Percentiles rank a stretch among this genome's conserved stretches.
Conservation (phyloP, 1,140 invertebrate genomes). For the Tyrophagus putrescentiae region DNA sequence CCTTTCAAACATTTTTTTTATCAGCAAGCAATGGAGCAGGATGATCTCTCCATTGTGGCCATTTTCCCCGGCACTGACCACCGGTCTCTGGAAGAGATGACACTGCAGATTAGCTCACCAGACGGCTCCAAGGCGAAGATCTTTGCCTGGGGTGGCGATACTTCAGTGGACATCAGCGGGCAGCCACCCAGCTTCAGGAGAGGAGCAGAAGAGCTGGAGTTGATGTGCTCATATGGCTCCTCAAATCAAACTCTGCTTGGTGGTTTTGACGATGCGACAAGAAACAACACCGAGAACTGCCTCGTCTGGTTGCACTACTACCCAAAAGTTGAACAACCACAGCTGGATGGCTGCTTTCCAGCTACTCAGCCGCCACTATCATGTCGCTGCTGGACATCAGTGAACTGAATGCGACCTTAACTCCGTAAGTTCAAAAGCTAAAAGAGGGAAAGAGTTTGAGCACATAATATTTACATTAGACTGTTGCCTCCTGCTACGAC, state of each 20-base stretch:
- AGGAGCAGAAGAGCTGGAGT: neutral
- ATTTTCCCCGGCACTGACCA: neutral
- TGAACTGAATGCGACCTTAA: neutral
- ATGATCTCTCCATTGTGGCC: neutral
- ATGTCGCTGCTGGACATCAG: neutral
- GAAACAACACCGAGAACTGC: slow-evolving; percentile 3
- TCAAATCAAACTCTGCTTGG: neutral
- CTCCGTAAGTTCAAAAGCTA: too few relatives aligned
- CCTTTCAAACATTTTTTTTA: neutral
- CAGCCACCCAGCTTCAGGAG: neutral
- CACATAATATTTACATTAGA: too few relatives aligned
- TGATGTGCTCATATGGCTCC: neutral
- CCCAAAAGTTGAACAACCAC: neutral
- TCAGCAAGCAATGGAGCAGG: slow-evolving; percentile 2
- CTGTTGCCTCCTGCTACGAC: too few relatives aligned
- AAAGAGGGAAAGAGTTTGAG: too few relatives aligned
- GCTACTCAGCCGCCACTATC: neutral
- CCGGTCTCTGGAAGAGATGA: neutral
- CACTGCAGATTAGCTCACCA: neutral
- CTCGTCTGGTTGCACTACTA: slow-evolving; percentile 10
- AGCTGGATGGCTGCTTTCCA: slow-evolving; percentile 9
- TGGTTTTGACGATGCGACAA: neutral
- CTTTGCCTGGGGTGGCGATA: slow-evolving; percentile 7
- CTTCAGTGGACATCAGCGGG: neutral
- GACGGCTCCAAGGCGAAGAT: neutral